These are phyloP conservation scores for Tachystola acroxantha DNA, from an alignment of 2,888 invertebrate genomes.

Conservation along the genomic window DNA sequence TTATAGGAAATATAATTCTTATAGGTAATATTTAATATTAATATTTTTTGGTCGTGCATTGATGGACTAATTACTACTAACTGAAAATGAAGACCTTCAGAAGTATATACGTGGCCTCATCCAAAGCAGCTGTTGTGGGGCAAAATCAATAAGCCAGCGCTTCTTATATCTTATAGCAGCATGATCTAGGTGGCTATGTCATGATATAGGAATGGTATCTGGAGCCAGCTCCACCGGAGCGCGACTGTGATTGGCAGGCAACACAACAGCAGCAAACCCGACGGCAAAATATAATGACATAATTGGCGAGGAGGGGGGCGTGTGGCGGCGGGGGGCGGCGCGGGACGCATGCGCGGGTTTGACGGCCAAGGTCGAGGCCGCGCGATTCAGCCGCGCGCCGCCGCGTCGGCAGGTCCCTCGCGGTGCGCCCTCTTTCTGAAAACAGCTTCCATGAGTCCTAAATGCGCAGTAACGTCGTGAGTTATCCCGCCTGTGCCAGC, in stretches of 20 bases:
- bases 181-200: too few species aligned
- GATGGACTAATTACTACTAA: too few species aligned
- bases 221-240: conserved; percentile 47
- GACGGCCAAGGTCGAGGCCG: conserved; percentile 78
- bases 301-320: conserved; percentile 55
- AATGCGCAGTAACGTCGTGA: conserved; percentile 60
- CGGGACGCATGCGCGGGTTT: conserved; percentile 75
- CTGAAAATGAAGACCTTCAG: too few species aligned
- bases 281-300: conserved; percentile 69
- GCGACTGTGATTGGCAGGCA: conserved; percentile 66
- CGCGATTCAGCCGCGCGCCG: conserved; percentile 73
- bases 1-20: too few species aligned
- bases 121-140: too few species aligned
- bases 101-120: not conserved
- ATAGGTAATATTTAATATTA: too few species aligned
- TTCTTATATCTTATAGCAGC: too few species aligned
- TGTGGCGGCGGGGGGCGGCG: conserved; percentile 32
- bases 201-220: not conserved
- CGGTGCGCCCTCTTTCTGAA: conserved; percentile 53
- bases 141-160: too few species aligned
- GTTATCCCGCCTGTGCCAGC: conserved; percentile 32
- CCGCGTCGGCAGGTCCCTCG: conserved; percentile 63
- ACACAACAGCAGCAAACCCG: conserved; percentile 49
- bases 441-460: conserved; percentile 42
- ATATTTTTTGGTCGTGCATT: too few species aligned